Base-by-base conservation (phyloP, 1,140 invertebrate genomes). In the Pachyrhynchus sulphureomaculatus region DNA sequence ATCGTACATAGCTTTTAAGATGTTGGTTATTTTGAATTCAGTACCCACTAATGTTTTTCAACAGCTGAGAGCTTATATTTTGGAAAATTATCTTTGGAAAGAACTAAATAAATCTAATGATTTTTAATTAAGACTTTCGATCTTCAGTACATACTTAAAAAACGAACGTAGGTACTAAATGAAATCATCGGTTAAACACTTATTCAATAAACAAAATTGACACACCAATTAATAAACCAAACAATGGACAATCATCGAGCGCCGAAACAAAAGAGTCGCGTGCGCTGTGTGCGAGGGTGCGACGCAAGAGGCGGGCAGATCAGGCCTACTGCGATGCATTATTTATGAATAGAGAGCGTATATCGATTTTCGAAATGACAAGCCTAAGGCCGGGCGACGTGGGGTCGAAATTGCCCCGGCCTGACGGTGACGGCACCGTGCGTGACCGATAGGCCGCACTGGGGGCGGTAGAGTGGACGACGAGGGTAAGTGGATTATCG, bases 251-350 rank as follows among this genome's bases (percentile, higher is more conserved):
- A 56, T 56, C n/a, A n/a, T n/a, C 41, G 53, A 56, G 53, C 26
- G 53, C 39, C 21, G 45, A 56, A 56, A 56, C 41, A 56, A 54
- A 54, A 56, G 53, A 56, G 53, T 56, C 53, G 53, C 53, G 53
- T 56, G 53, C 53, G 44, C 24, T 29, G 26, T 6, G 26, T 6
- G 26, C 5, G 26, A 29, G 26, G 39, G 20, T 33, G 41, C 17
- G 53, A 54, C 51, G 51, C 51, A 24, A 54, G 36, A 15, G 51
- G 51, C 51, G 51, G 51, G 51, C 13, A 41, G 51, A 54, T 54
- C 53, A 32, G 53, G 53, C 53, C 53, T 56, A 56, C 53, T 56
- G 53, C 53, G 32, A 56, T 56, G 53, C 53, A 56, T 56, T 56
- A 56, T 56, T 56, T 56, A 56, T 56, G 53, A 56, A 41, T 45